A percentile compares a stretch with the other conserved stretches of the same genome.
Conservation (phyloP, 1,140 invertebrate species). For the Diuraphis noxia region DNA sequence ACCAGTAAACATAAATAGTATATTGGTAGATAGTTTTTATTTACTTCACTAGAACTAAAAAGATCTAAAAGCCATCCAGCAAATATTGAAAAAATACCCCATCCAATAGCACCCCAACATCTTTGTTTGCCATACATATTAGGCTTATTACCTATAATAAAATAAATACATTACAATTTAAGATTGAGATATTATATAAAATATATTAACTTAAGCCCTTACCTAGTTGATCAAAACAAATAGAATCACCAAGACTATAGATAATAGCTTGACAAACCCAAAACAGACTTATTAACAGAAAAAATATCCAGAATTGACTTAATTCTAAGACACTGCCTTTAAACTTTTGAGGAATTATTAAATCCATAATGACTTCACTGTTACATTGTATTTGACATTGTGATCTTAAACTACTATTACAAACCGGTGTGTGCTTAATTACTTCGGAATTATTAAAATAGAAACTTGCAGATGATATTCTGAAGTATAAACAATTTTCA, state of each 20-base stretch:
- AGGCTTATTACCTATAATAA: slow-evolving; percentile 64
- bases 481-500: neutral
- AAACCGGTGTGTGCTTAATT: neutral
- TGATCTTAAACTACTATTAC: neutral
- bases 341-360: slow-evolving; percentile 6
- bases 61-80: slow-evolving; percentile 76
- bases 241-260: slow-evolving; percentile 79
- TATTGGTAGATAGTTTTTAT: slow-evolving; percentile 76
- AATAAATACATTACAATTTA: slow-evolving; percentile 31
- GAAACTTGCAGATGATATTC: neutral
- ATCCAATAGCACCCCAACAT: slow-evolving; percentile 80
- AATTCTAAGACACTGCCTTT: slow-evolving; percentile 34
- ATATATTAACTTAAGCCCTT: slow-evolving; percentile 57
- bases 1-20: slow-evolving; percentile 76
- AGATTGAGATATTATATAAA: neutral
- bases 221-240: slow-evolving; percentile 80
- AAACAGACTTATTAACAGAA: slow-evolving; percentile 70
- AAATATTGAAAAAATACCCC: slow-evolving; percentile 75
- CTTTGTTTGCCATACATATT: slow-evolving; percentile 79
- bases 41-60: slow-evolving; percentile 66
- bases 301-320: slow-evolving; percentile 73
- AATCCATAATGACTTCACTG: slow-evolving; percentile 16
- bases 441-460: neutral
- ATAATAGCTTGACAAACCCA: slow-evolving; percentile 83
- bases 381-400: slow-evolving; percentile 27